These are phyloP conservation scores for Teleopsis dalmanni DNA, from an alignment of 1,140 invertebrate genomes.

Conservation along the genomic window DNA sequence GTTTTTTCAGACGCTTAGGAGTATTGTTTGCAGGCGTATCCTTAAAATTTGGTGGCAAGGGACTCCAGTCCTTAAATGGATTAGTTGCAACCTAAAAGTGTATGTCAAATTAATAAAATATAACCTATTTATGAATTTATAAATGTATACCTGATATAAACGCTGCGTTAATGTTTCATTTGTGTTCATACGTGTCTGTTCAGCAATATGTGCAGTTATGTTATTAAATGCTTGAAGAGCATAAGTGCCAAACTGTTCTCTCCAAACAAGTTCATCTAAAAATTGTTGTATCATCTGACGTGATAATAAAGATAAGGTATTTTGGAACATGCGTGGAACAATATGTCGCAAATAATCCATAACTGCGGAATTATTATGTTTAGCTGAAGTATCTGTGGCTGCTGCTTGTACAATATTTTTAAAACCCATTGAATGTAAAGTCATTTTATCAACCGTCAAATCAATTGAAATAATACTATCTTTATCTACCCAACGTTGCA, in stretches of 20 bases:
- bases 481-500: conserved; percentile 68
- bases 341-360: conserved; percentile 82
- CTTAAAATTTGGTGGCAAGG: conserved; percentile 44
- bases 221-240: conserved; percentile 72
- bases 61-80: conserved; percentile 73
- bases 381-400: conserved; percentile 52
- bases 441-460: conserved; percentile 71
- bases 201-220: conserved; percentile 67
- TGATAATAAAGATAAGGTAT: conserved; percentile 72
- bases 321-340: conserved; percentile 84
- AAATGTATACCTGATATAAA: conserved; percentile 41
- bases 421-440: conserved; percentile 68
- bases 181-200: conserved; percentile 61
- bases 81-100: conserved; percentile 64
- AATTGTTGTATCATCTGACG: conserved; percentile 82
- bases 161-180: conserved; percentile 46
- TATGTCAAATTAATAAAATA: no score
- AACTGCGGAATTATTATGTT: conserved; percentile 64
- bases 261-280: conserved; percentile 78
- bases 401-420: conserved; percentile 62
- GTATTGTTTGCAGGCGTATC: conserved; percentile 35
- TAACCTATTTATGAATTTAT: neutral
- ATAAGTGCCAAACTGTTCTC: conserved; percentile 62
- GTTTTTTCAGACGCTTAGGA: conserved; percentile 42
- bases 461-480: conserved; percentile 73